Percentiles rank a stretch among this genome's conserved stretches.
phyloP scores from a whole-genome alignment of 2,113 vertebrate genomes.

The Leiothrix lutea region DNA sequence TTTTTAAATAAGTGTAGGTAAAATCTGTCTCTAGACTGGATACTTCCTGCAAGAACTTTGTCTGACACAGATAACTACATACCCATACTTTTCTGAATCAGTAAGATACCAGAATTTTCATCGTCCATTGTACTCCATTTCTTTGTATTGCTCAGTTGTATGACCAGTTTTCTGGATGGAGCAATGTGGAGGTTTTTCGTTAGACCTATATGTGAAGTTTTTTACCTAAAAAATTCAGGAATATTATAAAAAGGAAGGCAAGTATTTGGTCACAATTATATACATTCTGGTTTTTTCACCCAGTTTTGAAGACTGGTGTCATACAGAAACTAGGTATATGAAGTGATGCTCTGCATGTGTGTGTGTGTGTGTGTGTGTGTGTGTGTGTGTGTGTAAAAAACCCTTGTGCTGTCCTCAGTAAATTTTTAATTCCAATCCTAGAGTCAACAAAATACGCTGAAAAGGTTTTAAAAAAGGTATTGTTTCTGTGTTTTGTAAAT shows the following conservation, averaged over 20 bases:
- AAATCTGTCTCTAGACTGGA: neutral
- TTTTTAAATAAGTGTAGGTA: neutral
- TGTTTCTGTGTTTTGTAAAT: neutral
- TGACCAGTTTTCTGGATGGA: neutral
- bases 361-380: too few relatives aligned
- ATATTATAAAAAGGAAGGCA: neutral
- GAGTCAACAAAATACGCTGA: neutral
- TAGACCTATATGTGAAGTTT: neutral
- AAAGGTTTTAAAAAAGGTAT: rapidly evolving
- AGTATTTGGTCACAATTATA: neutral
- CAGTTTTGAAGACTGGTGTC: neutral
- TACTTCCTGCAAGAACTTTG: neutral
- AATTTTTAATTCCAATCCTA: neutral
- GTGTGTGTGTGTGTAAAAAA: neutral
- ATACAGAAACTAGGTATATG: neutral
- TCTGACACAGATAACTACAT: neutral
- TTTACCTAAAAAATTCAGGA: neutral
- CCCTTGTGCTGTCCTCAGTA: neutral
- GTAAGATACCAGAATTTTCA: neutral
- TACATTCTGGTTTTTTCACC: rapidly evolving
- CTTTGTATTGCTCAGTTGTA: neutral
- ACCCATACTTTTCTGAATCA: neutral
- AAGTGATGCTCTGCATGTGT: too few relatives aligned
- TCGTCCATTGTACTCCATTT: neutral
- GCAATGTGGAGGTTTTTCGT: neutral